Percentiles rank a stretch among this genome's conserved stretches.
Evolutionary conservation across 2,113 vertebrate species (phyloP).

Genomic region (Gallinago undulata): DNA sequence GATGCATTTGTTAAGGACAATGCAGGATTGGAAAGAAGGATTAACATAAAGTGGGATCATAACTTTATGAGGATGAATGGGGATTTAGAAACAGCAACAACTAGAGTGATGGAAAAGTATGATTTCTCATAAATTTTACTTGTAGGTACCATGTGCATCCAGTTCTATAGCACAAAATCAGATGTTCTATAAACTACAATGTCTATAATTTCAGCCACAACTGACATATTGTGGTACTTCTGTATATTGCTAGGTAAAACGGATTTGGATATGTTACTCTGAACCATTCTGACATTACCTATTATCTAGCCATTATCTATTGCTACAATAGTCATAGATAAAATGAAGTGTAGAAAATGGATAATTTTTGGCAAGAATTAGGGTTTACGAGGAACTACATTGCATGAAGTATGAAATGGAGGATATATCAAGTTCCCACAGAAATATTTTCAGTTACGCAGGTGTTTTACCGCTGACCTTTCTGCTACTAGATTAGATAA

Average conservation of each 20-base stretch:
- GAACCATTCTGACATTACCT: background rate
- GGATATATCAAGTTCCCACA: background rate
- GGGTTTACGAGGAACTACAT: background rate
- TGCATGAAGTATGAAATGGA: background rate
- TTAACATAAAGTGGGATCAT: background rate
- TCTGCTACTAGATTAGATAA: background rate
- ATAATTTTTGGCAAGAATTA: background rate
- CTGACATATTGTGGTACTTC: background rate
- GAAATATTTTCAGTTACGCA: background rate
- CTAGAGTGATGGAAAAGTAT: background rate
- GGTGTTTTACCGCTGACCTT: background rate
- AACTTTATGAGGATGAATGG: background rate
- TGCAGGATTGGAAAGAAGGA: background rate
- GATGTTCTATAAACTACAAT: background rate
- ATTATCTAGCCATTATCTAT: background rate
- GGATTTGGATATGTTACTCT: background rate
- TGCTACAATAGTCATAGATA: background rate
- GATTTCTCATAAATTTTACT: background rate
- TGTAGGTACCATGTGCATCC: background rate
- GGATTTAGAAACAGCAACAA: background rate
- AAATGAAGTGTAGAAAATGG: background rate
- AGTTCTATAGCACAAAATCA: background rate
- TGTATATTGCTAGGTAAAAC: background rate
- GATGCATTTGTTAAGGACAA: background rate
- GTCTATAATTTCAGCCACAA: background rate